These are phyloP conservation scores for Linurgus olivaceus DNA, from an alignment of 2,797 vertebrate genomes.

Conservation along the genomic window DNA sequence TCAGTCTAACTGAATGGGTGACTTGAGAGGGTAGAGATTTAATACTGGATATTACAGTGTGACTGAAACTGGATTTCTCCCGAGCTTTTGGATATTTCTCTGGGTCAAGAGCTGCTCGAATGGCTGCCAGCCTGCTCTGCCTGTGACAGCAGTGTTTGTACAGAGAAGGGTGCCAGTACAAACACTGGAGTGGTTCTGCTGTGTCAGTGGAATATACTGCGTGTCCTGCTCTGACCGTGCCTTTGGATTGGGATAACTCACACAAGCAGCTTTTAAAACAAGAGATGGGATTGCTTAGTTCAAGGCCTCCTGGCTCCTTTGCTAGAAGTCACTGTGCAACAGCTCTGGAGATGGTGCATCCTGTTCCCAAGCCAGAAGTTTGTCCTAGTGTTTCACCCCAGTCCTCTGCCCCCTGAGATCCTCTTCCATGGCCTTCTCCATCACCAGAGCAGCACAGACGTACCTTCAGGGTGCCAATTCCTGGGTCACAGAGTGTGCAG, in stretches of 20 bases:
- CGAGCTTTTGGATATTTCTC: neutral
- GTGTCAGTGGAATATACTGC: neutral
- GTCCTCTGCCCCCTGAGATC: neutral
- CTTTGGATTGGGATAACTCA: neutral
- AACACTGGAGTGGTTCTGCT: neutral
- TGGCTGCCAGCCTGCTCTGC: neutral
- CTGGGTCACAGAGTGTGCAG: neutral
- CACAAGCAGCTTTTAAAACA: rapidly evolving
- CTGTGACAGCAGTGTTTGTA: neutral
- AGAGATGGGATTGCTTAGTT: neutral
- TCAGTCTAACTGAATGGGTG: neutral
- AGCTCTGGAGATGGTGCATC: neutral
- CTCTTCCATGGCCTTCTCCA: neutral
- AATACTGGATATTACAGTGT: neutral
- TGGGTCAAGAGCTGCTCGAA: neutral
- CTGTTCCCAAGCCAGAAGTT: neutral
- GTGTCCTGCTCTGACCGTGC: neutral
- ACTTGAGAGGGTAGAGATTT: neutral
- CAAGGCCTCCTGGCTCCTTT: neutral
- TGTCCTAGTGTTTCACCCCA: neutral
- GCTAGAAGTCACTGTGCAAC: neutral
- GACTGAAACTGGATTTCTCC: neutral
- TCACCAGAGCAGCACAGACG: neutral
- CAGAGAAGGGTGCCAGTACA: neutral
- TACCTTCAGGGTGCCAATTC: neutral